phyloP scores from a whole-genome alignment of 2,113 vertebrate genomes.

The Macroglossus sobrinus region DNA sequence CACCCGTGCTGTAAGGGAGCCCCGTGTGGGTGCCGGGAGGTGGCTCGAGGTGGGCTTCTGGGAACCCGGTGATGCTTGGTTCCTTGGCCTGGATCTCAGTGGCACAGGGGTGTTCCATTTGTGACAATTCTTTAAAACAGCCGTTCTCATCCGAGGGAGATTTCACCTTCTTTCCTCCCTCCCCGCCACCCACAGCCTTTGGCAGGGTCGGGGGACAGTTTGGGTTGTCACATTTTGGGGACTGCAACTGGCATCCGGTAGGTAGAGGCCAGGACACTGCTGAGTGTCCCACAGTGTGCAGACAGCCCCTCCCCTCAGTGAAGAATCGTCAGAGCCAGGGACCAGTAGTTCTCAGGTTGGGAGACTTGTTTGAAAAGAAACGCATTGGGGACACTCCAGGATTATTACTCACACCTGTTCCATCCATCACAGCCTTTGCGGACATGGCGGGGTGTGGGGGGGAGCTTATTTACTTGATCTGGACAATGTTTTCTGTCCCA shows the following conservation, averaged over 20 bases:
- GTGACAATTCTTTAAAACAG: background rate
- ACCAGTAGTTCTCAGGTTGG: background rate
- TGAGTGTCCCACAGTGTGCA: background rate
- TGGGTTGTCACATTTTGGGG: background rate
- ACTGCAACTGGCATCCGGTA: background rate
- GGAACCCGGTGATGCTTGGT: background rate
- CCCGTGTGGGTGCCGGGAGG: background rate
- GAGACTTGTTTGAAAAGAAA: background rate
- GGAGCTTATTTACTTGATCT: background rate
- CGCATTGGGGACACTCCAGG: background rate
- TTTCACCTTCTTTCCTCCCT: background rate
- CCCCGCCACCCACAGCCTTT: accelerated
- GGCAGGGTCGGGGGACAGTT: background rate
- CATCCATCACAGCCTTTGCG: background rate
- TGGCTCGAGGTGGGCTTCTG: background rate
- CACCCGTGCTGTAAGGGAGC: too few relatives aligned
- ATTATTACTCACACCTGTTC: background rate
- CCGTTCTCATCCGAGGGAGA: background rate
- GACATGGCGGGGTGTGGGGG: background rate
- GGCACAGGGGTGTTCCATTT: background rate
- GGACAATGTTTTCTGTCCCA: slow-evolving; percentile 41
- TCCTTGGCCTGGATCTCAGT: background rate
- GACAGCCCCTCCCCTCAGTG: too few relatives aligned
- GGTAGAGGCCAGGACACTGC: background rate
- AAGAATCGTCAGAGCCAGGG: background rate